Conservation (phyloP, 1,140 invertebrate genomes). For the Pseudomyrmex sp. region DNA sequence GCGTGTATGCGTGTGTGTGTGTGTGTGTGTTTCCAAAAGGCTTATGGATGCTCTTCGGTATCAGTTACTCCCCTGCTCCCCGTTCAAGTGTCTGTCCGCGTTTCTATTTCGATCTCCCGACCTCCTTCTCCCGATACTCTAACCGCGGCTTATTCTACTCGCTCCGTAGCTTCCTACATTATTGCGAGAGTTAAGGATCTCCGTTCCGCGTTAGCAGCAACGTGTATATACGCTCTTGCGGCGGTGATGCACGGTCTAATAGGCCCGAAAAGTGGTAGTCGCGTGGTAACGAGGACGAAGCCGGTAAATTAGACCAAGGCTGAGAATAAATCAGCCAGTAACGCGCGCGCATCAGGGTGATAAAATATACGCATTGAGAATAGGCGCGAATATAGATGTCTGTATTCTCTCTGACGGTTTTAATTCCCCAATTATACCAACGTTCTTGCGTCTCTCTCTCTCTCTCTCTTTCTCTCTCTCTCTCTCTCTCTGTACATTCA, state of each 20-base stretch:
- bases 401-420: neutral
- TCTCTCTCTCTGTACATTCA: no score
- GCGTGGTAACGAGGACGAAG: conserved; percentile 70
- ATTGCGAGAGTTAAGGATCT: conserved; percentile 36
- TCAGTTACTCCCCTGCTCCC: conserved; percentile 32
- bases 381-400: neutral
- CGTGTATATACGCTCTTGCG: conserved; percentile 17
- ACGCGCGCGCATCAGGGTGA: neutral
- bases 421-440: conserved; percentile 1
- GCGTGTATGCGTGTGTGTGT: conserved; percentile 3
- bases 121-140: conserved; percentile 33
- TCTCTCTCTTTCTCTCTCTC: no score
- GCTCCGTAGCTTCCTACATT: neutral
- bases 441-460: no score
- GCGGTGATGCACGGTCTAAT: conserved; percentile 54
- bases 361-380: conserved; percentile 10
- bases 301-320: conserved; percentile 66
- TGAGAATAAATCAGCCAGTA: conserved; percentile 34
- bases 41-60: conserved; percentile 44
- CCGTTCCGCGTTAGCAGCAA: conserved; percentile 34
- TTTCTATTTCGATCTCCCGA: conserved; percentile 61
- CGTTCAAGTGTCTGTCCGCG: conserved; percentile 45
- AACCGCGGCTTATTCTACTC: conserved; percentile 18
- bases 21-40: conserved; percentile 65
- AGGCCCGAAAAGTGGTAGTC: conserved; percentile 62